Percentiles rank a stretch among this genome's conserved stretches.
phyloP scores from a whole-genome alignment of 2,797 vertebrate genomes.

The Semaprochilodus insignis region DNA sequence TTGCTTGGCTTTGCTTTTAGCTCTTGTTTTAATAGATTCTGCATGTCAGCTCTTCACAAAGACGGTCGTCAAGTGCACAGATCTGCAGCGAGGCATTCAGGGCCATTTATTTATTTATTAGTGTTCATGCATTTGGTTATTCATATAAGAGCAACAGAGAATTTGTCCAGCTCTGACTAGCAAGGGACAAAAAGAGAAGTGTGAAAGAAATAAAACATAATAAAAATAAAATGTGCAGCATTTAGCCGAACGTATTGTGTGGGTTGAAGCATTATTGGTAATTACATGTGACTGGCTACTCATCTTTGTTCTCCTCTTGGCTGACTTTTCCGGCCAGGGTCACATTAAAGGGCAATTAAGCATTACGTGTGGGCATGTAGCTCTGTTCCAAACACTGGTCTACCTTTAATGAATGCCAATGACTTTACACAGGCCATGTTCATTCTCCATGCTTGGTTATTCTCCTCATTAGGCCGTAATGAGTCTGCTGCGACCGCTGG shows the following conservation, averaged over 20 bases:
- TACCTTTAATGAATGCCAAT: conserved; percentile 53
- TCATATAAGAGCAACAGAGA: neutral
- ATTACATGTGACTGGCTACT: conserved; percentile 17
- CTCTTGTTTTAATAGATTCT: too few species aligned
- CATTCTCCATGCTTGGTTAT: conserved; percentile 37
- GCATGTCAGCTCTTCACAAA: neutral
- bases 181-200: neutral
- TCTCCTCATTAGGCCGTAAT: conserved; percentile 48
- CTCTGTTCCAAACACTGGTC: conserved; percentile 17
- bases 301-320: conserved; percentile 6
- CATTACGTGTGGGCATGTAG: conserved; percentile 25
- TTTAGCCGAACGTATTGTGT: conserved; percentile 18
- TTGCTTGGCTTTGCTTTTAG: neutral
- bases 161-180: neutral
- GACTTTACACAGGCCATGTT: conserved; percentile 47
- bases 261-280: conserved; percentile 20
- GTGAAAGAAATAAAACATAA: neutral
- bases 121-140: neutral
- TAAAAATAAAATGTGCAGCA: neutral
- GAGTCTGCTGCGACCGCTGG: conserved; percentile 2
- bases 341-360: conserved; percentile 43
- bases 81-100: neutral
- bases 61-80: neutral
- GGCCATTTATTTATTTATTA: neutral
- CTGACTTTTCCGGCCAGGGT: conserved; percentile 26